These are phyloP conservation scores for Mohoua ochrocephala DNA, from an alignment of 2,113 vertebrate genomes.

Conservation along the genomic window DNA sequence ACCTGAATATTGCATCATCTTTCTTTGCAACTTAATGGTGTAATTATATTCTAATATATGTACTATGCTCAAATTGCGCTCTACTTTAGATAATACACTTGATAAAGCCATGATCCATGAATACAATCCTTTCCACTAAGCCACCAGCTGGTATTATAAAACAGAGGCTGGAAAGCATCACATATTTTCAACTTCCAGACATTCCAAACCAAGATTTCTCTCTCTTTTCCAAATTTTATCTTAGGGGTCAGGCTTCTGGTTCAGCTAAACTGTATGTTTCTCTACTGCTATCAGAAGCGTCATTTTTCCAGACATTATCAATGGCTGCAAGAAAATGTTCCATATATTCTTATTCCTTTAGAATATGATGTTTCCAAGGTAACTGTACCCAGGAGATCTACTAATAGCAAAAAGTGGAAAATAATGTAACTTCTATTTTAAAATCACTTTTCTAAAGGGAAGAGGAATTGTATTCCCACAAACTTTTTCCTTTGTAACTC, in stretches of 20 bases:
- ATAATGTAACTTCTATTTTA: conserved; percentile 38
- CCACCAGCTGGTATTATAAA: background rate
- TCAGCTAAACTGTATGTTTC: background rate
- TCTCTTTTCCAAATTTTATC: background rate
- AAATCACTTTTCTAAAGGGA: conserved; percentile 16
- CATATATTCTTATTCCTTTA: conserved; percentile 17
- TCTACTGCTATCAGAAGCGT: background rate
- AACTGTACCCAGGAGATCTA: conserved; percentile 21
- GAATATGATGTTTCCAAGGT: conserved; percentile 36
- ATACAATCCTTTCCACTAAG: background rate
- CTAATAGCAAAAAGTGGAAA: conserved; percentile 32
- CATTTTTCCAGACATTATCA: background rate
- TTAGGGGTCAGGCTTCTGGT: background rate
- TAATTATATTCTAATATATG: background rate
- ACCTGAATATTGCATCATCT: background rate
- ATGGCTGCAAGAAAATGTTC: background rate
- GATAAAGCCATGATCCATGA: background rate
- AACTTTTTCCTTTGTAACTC: background rate
- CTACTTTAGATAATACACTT: background rate
- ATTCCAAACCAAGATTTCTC: background rate
- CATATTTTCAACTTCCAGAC: background rate
- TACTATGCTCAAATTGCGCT: background rate
- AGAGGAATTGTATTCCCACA: conserved; percentile 6
- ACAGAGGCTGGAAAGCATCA: background rate
- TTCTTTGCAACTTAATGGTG: background rate